Evolutionary conservation across 2,113 vertebrate species (phyloP).

Genomic region (Notarius quadriscutis): DNA sequence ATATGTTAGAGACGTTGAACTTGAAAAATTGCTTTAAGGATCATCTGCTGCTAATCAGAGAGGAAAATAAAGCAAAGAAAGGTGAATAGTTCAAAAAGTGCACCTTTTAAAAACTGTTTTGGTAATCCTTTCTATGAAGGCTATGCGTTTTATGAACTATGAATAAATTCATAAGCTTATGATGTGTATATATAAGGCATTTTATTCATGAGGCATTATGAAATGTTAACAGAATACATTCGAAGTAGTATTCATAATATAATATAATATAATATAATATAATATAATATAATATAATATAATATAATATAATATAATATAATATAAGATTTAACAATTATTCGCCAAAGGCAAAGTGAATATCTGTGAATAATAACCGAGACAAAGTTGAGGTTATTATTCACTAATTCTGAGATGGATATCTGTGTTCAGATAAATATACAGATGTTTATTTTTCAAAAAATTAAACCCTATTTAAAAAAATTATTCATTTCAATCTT

Average conservation of each 20-base stretch:
- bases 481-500: too few relatives aligned
- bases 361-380: too few relatives aligned
- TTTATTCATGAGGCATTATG: background rate
- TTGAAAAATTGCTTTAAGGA: slow-evolving; percentile 2
- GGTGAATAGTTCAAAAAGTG: slow-evolving; percentile 17
- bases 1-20: background rate
- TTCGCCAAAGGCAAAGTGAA: too few relatives aligned
- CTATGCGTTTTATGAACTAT: background rate
- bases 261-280: background rate
- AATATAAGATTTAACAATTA: too few relatives aligned
- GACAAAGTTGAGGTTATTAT: too few relatives aligned
- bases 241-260: background rate
- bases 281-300: too few relatives aligned
- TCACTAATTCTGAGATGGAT: too few relatives aligned
- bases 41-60: slow-evolving; percentile 6
- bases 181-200: background rate
- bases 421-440: too few relatives aligned
- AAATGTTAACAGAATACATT: background rate
- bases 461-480: too few relatives aligned
- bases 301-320: too few relatives aligned
- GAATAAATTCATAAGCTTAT: background rate
- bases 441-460: too few relatives aligned
- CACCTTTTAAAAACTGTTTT: background rate
- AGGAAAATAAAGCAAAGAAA: background rate
- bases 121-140: background rate